A percentile compares a stretch with the other conserved stretches of the same genome.
Evolutionary conservation across 2,797 vertebrate genomes (phyloP).

Genomic region (Pangasius mekongensis): DNA sequence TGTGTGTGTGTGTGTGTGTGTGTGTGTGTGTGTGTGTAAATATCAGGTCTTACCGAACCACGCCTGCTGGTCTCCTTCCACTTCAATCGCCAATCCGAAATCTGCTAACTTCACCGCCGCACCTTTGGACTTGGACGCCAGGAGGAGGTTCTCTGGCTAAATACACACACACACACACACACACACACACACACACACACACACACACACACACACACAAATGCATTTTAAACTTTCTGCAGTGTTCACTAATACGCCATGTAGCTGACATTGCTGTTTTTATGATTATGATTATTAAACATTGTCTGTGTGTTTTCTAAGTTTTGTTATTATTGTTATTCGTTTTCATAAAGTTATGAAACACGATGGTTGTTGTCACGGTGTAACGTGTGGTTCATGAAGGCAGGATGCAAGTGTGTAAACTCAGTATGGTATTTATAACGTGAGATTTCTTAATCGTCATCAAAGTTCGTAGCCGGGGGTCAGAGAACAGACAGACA

Average conservation of each 20-base stretch:
- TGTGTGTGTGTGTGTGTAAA: constrained; percentile 4
- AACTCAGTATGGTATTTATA: not conserved
- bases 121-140: constrained; percentile 95
- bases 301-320: too few species aligned
- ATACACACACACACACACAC: constrained; percentile 20
- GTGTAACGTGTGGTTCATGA: not conserved
- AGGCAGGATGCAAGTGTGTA: not conserved
- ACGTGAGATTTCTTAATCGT: not conserved
- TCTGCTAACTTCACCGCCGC: constrained; percentile 94
- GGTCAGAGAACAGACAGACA: not conserved
- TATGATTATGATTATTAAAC: not conserved
- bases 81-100: constrained; percentile 95
- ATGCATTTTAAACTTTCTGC: not conserved
- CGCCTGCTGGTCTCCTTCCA: constrained; percentile 95
- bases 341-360: too few species aligned
- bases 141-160: constrained; percentile 92
- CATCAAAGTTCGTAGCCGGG: not conserved
- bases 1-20: constrained; percentile 8
- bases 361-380: too few species aligned
- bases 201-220: not conserved
- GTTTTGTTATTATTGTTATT: too few species aligned
- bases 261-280: not conserved
- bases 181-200: not conserved
- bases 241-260: not conserved
- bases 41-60: constrained; percentile 87